Percentiles rank a stretch among this genome's conserved stretches.
Evolutionary conservation across 2,113 vertebrate species (phyloP).

Genomic region (Tetrao urogallus): DNA sequence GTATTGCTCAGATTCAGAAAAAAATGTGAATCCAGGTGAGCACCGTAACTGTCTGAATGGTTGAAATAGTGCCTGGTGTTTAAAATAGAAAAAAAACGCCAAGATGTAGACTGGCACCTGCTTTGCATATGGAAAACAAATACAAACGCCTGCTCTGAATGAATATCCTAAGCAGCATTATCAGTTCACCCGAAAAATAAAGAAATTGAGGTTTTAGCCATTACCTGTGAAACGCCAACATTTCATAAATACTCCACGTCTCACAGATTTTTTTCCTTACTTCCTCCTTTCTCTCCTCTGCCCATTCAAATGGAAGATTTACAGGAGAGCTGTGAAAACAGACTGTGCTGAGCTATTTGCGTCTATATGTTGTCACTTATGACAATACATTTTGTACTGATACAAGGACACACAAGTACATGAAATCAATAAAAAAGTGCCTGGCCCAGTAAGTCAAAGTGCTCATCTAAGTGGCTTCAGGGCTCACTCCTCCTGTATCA

Average conservation of each 20-base stretch:
- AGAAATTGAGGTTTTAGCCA: not conserved
- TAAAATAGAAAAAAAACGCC: not conserved
- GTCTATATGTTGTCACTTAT: not conserved
- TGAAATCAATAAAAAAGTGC: not conserved
- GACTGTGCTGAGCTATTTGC: not conserved
- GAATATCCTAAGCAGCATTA: not conserved
- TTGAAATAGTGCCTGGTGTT: not conserved
- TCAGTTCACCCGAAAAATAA: not conserved
- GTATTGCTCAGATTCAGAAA: not conserved
- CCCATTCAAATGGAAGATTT: constrained; percentile 3
- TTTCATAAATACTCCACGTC: not conserved
- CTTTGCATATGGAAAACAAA: not conserved
- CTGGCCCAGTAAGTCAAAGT: constrained; percentile 3
- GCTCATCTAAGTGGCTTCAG: not conserved
- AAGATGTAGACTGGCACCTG: not conserved
- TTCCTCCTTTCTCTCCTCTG: not conserved
- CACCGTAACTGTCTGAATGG: not conserved
- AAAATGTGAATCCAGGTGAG: not conserved
- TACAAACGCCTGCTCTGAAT: not conserved
- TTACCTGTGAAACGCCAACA: not conserved
- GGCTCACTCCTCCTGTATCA: not conserved
- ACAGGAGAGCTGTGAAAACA: not conserved
- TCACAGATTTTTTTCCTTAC: not conserved
- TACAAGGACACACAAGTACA: not conserved
- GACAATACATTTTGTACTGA: constrained; percentile 26